phyloP scores from a whole-genome alignment of 1,140 invertebrate species.

The Macrocentrus cingulum region DNA sequence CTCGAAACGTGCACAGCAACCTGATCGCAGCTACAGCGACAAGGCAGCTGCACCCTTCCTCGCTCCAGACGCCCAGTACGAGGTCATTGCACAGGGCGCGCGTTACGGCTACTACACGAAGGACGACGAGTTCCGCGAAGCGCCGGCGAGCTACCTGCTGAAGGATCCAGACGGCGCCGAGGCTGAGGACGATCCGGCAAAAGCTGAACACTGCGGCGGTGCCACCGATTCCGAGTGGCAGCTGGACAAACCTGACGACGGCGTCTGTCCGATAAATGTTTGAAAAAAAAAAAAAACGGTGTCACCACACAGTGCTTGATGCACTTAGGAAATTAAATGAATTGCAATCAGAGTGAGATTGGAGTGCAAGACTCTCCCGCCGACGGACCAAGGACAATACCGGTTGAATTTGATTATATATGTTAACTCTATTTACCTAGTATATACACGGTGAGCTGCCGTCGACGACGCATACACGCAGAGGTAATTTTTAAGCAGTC shows the following conservation, averaged over 20 bases:
- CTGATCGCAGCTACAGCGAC: constrained; percentile 47
- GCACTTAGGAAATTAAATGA: constrained; percentile 11
- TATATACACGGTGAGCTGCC: neutral
- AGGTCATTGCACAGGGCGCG: constrained; percentile 59
- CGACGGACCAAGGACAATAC: constrained; percentile 50
- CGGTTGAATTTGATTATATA: constrained; percentile 13
- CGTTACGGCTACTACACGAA: constrained; percentile 46
- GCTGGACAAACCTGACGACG: constrained; percentile 45
- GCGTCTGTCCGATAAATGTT: constrained; percentile 50
- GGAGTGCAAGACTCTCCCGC: constrained; percentile 8
- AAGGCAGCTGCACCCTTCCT: constrained; percentile 54
- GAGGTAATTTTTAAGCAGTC: constrained; percentile 19
- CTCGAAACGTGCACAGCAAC: constrained; percentile 61
- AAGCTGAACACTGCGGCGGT: constrained; percentile 41
- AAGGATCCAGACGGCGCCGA: constrained; percentile 18
- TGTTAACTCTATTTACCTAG: neutral
- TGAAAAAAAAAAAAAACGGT: constrained; percentile 30
- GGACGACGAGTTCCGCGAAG: constrained; percentile 45
- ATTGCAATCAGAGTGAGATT: constrained; percentile 1
- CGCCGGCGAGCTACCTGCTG: constrained; percentile 30
- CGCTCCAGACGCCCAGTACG: constrained; percentile 67
- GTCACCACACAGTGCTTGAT: constrained; percentile 22
- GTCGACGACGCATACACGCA: neutral
- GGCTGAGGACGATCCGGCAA: constrained; percentile 33
- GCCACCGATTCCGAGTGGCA: constrained; percentile 50